phyloP scores from a whole-genome alignment of 2,113 vertebrate species.

The Desmodus rotundus region DNA sequence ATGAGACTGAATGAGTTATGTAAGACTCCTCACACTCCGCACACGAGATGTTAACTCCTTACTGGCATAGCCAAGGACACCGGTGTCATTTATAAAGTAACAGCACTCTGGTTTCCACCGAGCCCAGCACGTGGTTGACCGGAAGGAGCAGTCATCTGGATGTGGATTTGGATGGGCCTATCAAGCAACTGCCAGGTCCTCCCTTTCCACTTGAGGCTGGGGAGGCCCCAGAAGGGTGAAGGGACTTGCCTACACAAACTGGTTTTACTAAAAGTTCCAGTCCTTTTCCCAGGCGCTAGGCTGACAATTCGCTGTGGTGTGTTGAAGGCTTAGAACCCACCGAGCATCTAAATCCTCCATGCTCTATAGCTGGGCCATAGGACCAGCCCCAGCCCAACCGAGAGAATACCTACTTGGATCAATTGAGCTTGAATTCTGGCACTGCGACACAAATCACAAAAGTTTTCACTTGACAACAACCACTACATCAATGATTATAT shows the following conservation, averaged over 20 bases:
- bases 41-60: conserved; percentile 76
- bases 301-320: neutral
- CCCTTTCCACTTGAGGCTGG: neutral
- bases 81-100: neutral
- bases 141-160: neutral
- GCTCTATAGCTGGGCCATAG: neutral
- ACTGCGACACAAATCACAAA: neutral
- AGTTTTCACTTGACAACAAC: neutral
- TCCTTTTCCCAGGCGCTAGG: neutral
- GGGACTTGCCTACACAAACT: neutral
- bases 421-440: neutral
- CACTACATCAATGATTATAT: neutral
- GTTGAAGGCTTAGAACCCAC: neutral
- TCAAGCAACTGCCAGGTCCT: fast-evolving
- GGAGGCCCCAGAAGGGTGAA: neutral
- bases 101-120: neutral
- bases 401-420: fast-evolving
- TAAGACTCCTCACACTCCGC: conserved; percentile 72
- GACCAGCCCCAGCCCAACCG: neutral
- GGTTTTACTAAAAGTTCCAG: neutral
- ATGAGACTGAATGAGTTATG: conserved; percentile 81
- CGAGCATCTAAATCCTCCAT: neutral
- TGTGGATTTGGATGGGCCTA: fast-evolving
- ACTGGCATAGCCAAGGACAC: neutral
- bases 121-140: fast-evolving